Evolutionary conservation across 2,888 invertebrate species (phyloP), one percentile per base, ranked within the genome.

Genomic region (Pteria penguin): DNA sequence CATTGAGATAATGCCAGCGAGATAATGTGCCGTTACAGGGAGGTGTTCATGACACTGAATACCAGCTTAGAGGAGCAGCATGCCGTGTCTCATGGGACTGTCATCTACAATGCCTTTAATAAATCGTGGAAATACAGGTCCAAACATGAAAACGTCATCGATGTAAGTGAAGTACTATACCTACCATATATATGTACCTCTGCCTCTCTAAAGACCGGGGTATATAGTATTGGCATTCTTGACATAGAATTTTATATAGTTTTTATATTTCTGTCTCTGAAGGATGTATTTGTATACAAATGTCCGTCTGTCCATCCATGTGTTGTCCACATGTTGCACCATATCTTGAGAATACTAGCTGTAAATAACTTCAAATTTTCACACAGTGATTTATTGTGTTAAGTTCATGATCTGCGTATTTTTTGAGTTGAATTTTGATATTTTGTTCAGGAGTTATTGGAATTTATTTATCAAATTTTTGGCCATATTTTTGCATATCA

Each of bases 121-220:
- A 82, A 86, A 27, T 79, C 78, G 8, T 83, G 84, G 77, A 69
- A 67, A 24, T 84, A 83, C 63, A 73, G 81, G 14, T 87, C 85
- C 66, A 82, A 84, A 45, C 87, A 87, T 63, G 82, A 80, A 4
- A 78, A 76, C 57, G 85, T 88, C 29, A 79, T 88, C 3, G 76
- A 86, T 72, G 88, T 88, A 70, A 72, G 81, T 71, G 27, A 18
- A 27, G 31, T 61, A 27, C n/a, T 55, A 55, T 8, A 22, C 24
- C 4, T 55, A 55, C 4, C 55, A n/a, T 22, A 55, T 55, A n/a
- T 55, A 55, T 55, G n/a, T 55, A 55, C n/a, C 3, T 18, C n/a
- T 55, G n/a, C n/a, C 8, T 8, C 45, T 11, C 8, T 45, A 45
- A 11, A 14, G 45, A 45, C 8, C 8, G 14, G 45, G 14, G 8